Evolutionary conservation across 2,888 invertebrate genomes (phyloP).

Genomic region (Anorthoa munda): DNA sequence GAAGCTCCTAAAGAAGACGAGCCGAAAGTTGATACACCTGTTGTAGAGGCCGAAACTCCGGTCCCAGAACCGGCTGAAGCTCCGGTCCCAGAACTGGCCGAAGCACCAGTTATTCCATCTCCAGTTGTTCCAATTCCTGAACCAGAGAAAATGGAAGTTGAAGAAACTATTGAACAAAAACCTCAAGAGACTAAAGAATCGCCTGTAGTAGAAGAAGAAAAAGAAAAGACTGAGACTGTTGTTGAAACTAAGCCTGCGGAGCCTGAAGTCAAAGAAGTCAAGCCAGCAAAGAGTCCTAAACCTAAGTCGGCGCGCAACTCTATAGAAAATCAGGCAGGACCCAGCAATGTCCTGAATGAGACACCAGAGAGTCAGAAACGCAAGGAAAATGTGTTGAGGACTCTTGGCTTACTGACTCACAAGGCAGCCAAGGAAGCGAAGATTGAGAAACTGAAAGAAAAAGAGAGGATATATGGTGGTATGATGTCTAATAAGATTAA

Average conservation of each 20-base stretch:
- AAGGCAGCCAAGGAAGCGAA: conserved; percentile 94
- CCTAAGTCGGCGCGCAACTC: conserved; percentile 67
- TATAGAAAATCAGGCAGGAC: conserved; percentile 76
- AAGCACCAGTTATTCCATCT: conserved; percentile 1
- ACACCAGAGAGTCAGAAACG: conserved; percentile 92
- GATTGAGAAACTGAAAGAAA: conserved; percentile 90
- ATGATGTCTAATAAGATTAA: conserved; percentile 79
- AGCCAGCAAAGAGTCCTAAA: conserved; percentile 55
- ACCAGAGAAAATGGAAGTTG: conserved; percentile 36
- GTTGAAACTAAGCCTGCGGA: conserved; percentile 60
- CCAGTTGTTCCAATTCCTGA: conserved; percentile 21
- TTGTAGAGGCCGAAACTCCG: conserved; percentile 22
- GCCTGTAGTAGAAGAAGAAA: conserved; percentile 47
- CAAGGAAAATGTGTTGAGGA: conserved; percentile 94
- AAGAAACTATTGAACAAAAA: conserved; percentile 32
- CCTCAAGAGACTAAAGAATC: conserved; percentile 49
- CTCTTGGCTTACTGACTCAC: conserved; percentile 94
- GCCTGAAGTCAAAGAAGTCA: conserved; percentile 66
- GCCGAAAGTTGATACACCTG: conserved; percentile 46
- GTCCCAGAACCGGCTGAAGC: conserved; percentile 12
- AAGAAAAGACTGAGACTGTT: conserved; percentile 63
- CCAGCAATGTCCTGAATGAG: conserved; percentile 84
- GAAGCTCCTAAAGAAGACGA: conserved; percentile 59
- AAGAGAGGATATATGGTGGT: conserved; percentile 81
- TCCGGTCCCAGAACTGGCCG: conserved; percentile 4